Percentiles rank a stretch among this genome's conserved stretches.
These are phyloP conservation scores for Panopea generosa DNA, from an alignment of 2,888 invertebrate genomes.

Conservation along the genomic window DNA sequence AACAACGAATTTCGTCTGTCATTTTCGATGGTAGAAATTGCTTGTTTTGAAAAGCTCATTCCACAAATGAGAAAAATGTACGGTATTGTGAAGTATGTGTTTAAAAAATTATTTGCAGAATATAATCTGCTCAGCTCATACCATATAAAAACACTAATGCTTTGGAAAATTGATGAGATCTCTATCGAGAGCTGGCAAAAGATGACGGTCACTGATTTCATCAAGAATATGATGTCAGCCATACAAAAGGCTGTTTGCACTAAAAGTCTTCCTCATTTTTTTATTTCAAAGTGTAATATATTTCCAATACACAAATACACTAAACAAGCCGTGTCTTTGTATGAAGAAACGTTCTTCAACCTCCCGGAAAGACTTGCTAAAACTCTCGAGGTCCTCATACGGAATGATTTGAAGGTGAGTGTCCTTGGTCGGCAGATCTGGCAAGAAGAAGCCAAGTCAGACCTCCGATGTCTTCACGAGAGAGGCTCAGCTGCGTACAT, in stretches of 20 bases:
- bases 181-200: constrained; percentile 5
- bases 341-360: neutral
- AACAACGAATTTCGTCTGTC: constrained; percentile 35
- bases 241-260: neutral
- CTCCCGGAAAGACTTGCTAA: too few species aligned
- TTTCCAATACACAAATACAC: constrained; percentile 1
- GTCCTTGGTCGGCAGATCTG: too few species aligned
- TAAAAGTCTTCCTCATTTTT: neutral
- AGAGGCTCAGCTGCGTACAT: constrained; percentile 12
- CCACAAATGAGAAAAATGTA: constrained; percentile 27
- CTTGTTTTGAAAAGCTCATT: constrained; percentile 30
- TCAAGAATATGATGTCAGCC: constrained; percentile 3
- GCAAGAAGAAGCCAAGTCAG: neutral
- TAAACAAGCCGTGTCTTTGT: neutral
- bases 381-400: too few species aligned
- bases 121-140: constrained; percentile 40
- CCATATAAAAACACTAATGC: constrained; percentile 44
- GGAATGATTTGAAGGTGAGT: too few species aligned
- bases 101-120: constrained; percentile 21
- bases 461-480: neutral
- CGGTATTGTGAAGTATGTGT: constrained; percentile 45
- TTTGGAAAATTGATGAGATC: constrained; percentile 28
- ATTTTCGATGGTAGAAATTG: constrained; percentile 43
- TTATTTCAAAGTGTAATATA: constrained; percentile 8
- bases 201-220: constrained; percentile 6